phyloP scores from a whole-genome alignment of 2,113 vertebrate genomes.

The Solea senegalensis region DNA sequence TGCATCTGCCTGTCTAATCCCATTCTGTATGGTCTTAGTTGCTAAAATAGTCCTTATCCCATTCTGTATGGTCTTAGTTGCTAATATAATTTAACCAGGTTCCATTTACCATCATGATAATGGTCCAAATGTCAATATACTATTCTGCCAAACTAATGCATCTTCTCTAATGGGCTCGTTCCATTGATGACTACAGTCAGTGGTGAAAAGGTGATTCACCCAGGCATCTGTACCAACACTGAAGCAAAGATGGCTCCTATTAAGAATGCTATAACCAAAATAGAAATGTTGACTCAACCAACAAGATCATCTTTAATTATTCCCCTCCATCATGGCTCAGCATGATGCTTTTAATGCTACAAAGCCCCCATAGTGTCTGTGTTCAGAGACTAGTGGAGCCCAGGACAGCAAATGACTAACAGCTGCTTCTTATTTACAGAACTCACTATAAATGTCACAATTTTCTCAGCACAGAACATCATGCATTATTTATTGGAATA shows the following conservation, averaged over 20 bases:
- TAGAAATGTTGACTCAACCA: conserved; percentile 53
- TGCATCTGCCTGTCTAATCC: not conserved
- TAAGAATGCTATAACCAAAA: conserved; percentile 30
- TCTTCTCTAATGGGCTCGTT: conserved; percentile 27
- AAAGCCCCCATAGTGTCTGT: conserved; percentile 32
- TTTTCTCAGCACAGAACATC: conserved; percentile 41
- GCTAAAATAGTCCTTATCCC: conserved; percentile 8
- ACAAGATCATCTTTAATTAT: conserved; percentile 27
- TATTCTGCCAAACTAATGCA: conserved; percentile 31
- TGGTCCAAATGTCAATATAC: conserved; percentile 1
- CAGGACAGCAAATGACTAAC: conserved; percentile 49
- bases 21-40: not conserved
- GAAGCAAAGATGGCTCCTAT: conserved; percentile 21
- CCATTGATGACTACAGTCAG: conserved; percentile 14
- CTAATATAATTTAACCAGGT: conserved; percentile 12
- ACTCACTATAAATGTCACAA: conserved; percentile 19
- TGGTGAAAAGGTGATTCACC: conserved; percentile 39
- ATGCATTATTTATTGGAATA: conserved; percentile 51
- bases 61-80: not conserved
- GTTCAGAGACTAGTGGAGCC: conserved; percentile 31
- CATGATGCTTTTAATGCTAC: conserved; percentile 35
- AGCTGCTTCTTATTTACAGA: conserved; percentile 53
- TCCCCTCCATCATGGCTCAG: conserved; percentile 24
- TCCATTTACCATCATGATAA: conserved; percentile 33
- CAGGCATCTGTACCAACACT: conserved; percentile 25